A percentile compares a stretch with the other conserved stretches of the same genome.
Conservation (phyloP, 2,888 invertebrate genomes). For the Dicroscelio sp. region DNA sequence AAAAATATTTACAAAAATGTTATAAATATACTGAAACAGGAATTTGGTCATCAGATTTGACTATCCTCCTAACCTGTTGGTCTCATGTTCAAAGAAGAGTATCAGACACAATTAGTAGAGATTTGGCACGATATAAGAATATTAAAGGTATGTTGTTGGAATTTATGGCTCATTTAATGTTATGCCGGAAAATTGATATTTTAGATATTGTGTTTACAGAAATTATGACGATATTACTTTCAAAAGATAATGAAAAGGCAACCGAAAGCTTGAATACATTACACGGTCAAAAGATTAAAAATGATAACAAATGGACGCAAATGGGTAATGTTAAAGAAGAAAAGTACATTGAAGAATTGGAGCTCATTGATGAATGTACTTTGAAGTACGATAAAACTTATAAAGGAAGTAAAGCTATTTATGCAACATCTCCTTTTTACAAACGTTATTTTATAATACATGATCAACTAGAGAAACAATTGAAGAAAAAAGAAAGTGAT, state of each 20-base stretch:
- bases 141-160: constrained; percentile 70
- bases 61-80: constrained; percentile 70
- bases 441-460: constrained; percentile 6
- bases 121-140: constrained; percentile 34
- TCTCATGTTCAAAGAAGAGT: constrained; percentile 73
- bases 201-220: constrained; percentile 59
- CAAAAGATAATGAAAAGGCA: constrained; percentile 3
- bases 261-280: background rate
- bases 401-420: constrained; percentile 31
- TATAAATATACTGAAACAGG: constrained; percentile 40
- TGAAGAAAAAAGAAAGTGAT: constrained; percentile 1
- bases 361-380: background rate
- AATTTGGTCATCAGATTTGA: constrained; percentile 21
- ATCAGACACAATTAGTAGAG: constrained; percentile 30
- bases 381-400: background rate
- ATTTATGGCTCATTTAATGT: constrained; percentile 62
- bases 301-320: background rate
- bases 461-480: background rate
- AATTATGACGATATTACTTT: constrained; percentile 35
- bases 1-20: constrained; percentile 60
- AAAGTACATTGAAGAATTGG: constrained; percentile 13
- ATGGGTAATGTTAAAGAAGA: background rate
- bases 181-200: constrained; percentile 55
- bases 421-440: constrained; percentile 52
- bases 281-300: background rate